A percentile compares a stretch with the other conserved stretches of the same genome.
Evolutionary conservation across 2,113 vertebrate species (phyloP).

Genomic region (Oncorhynchus masou): DNA sequence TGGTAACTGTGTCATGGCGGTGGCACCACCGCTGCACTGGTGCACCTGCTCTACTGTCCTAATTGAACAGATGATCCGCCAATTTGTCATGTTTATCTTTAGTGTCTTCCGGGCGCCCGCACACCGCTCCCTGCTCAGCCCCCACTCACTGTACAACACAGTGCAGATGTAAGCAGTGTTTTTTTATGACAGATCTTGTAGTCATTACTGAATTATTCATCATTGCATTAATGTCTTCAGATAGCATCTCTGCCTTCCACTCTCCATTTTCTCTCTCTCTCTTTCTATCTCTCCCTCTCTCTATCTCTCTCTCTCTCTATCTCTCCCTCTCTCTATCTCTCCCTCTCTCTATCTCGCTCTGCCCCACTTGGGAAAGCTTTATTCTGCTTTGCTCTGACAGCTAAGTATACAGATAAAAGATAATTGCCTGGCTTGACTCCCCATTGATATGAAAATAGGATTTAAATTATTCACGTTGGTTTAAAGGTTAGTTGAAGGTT

Average conservation of each 20-base stretch:
- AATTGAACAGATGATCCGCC: conserved; percentile 71
- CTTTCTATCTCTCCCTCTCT: conserved; percentile 48
- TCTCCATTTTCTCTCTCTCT: conserved; percentile 42
- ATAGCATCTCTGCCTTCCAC: conserved; percentile 71
- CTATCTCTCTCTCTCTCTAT: conserved; percentile 51
- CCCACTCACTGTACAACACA: conserved; percentile 46
- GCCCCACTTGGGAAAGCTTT: conserved; percentile 82
- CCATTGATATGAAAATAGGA: conserved; percentile 97
- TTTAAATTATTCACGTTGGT: conserved; percentile 89
- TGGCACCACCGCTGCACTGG: conserved; percentile 31
- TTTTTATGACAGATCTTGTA: conserved; percentile 76
- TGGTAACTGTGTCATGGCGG: conserved; percentile 48
- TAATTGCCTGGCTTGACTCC: conserved; percentile 97
- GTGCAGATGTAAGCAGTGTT: conserved; percentile 66
- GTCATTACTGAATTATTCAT: conserved; percentile 93
- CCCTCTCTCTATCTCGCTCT: conserved; percentile 38
- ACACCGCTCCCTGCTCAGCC: conserved; percentile 48
- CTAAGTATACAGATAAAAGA: conserved; percentile 94
- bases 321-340: conserved; percentile 56
- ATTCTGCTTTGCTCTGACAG: conserved; percentile 90
- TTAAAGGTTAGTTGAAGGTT: conserved; percentile 99
- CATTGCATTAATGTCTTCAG: conserved; percentile 80
- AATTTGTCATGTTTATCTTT: conserved; percentile 81
- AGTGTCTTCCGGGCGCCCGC: conserved; percentile 56
- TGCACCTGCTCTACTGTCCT: conserved; percentile 51